A percentile compares a stretch with the other conserved stretches of the same genome.
Evolutionary conservation across 2,113 vertebrate species (phyloP).

Genomic region (Typhlomys cinereus): DNA sequence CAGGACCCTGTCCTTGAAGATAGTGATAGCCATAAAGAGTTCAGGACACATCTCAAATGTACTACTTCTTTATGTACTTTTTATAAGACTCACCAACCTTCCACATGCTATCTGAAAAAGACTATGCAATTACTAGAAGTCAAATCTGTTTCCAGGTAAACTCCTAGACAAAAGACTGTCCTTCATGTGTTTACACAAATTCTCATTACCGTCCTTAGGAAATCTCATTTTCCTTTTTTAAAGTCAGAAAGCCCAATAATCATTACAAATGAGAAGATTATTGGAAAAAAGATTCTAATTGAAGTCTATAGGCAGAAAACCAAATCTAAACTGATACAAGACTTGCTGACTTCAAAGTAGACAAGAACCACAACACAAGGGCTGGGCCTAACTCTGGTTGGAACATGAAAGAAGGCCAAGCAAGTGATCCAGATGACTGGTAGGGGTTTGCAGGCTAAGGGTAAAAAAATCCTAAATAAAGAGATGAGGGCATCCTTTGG

Average conservation of each 20-base stretch:
- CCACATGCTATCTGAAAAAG: neutral
- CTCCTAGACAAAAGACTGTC: neutral
- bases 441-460: neutral
- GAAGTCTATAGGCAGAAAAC: neutral
- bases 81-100: neutral
- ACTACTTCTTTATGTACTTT: neutral
- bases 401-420: neutral
- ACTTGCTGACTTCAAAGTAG: neutral
- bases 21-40: neutral
- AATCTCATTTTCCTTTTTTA: neutral
- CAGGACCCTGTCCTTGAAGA: neutral
- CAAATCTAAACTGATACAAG: neutral
- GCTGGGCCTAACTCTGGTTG: neutral
- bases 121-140: neutral
- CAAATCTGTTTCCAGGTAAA: neutral
- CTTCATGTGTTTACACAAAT: neutral
- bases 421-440: no score
- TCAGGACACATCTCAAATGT: slow-evolving; percentile 9
- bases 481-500: neutral
- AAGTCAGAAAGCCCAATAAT: neutral
- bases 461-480: neutral
- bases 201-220: neutral
- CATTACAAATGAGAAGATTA: neutral
- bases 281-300: neutral
- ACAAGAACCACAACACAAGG: neutral